phyloP scores from a whole-genome alignment of 2,113 vertebrate species.

The Notiomystis cincta region DNA sequence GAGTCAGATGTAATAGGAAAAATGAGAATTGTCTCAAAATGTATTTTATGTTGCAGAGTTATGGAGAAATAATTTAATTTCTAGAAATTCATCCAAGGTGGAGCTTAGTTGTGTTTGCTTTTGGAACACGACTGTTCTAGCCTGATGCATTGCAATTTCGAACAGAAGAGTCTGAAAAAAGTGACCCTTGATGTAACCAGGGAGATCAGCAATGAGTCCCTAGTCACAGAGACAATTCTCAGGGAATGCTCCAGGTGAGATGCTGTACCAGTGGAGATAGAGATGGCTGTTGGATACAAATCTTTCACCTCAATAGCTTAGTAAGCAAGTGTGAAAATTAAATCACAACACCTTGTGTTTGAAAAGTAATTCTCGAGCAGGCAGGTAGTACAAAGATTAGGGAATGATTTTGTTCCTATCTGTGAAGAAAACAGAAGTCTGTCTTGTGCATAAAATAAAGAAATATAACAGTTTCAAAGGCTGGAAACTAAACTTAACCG shows the following conservation, averaged over 20 bases:
- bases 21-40: not conserved
- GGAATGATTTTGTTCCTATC: not conserved
- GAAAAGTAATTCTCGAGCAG: not conserved
- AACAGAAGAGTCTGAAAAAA: not conserved
- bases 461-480: not conserved
- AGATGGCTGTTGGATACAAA: not conserved
- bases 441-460: not conserved
- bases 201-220: not conserved
- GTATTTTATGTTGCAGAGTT: not conserved
- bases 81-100: not conserved
- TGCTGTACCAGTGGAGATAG: not conserved
- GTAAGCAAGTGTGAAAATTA: not conserved
- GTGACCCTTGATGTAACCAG: not conserved
- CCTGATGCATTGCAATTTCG: not conserved
- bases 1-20: not conserved
- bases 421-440: not conserved
- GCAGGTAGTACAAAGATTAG: not conserved
- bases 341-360: not conserved
- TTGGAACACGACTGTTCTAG: not conserved
- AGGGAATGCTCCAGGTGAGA: not conserved
- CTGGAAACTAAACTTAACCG: not conserved
- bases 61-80: not conserved
- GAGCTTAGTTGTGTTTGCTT: not conserved
- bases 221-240: not conserved
- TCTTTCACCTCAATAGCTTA: not conserved